Evolutionary conservation across 2,888 invertebrate species (phyloP).

Genomic region (Lycocerus yunnanus): DNA sequence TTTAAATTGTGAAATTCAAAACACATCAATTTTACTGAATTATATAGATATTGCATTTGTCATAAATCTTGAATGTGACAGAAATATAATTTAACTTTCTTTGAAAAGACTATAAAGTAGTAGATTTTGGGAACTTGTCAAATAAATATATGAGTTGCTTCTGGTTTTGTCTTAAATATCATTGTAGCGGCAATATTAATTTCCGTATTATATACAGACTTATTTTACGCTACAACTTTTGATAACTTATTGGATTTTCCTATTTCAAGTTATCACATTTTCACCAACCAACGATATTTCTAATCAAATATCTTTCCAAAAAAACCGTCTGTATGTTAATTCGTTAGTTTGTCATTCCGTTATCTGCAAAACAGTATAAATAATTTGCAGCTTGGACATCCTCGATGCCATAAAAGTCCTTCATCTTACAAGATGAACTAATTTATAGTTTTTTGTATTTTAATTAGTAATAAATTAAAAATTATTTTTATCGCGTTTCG

Average conservation of each 20-base stretch:
- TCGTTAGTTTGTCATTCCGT: background rate
- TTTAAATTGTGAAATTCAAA: background rate
- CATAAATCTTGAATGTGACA: background rate
- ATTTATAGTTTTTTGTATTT: background rate
- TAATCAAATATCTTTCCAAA: background rate
- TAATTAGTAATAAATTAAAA: too few species aligned
- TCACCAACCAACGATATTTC: too few species aligned
- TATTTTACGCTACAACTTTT: background rate
- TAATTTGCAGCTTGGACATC: background rate
- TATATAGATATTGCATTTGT: background rate
- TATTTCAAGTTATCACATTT: background rate
- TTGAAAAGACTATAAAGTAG: background rate
- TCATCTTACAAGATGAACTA: background rate
- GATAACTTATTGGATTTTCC: background rate
- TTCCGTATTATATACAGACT: background rate
- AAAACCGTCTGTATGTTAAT: background rate
- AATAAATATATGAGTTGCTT: background rate
- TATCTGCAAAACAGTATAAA: background rate
- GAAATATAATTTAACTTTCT: background rate
- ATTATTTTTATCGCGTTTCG: too few species aligned
- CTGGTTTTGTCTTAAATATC: background rate
- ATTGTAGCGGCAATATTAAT: background rate
- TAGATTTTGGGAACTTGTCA: background rate
- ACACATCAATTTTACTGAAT: background rate
- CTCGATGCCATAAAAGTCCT: background rate